Evolutionary conservation across 2,797 vertebrate species (phyloP).

Genomic region (Eulemur mongoz): DNA sequence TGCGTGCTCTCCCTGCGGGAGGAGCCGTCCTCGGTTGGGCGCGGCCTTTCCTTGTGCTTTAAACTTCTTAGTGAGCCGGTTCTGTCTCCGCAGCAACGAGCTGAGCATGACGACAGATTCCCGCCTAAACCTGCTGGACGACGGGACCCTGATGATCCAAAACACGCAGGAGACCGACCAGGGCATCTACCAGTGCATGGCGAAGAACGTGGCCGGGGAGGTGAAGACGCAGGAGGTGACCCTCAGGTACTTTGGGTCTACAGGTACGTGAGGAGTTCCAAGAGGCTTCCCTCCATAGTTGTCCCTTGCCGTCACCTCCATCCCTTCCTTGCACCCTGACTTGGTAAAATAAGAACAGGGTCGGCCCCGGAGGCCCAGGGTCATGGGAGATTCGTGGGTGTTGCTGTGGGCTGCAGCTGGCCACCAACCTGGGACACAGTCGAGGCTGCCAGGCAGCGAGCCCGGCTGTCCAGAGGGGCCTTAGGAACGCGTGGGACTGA

Average conservation of each 20-base stretch:
- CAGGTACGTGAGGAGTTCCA: constrained; percentile 88
- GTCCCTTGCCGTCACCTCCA: accelerated
- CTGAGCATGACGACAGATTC: constrained; percentile 97
- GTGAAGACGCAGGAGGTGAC: constrained; percentile 98
- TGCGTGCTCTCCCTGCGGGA: neutral
- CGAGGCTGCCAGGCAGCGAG: accelerated
- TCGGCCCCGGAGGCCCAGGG: accelerated
- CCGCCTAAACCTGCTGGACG: constrained; percentile 96
- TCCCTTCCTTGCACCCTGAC: neutral
- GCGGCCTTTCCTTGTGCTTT: neutral
- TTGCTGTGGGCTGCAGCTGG: no score
- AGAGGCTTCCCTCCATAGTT: no score
- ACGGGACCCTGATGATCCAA: constrained; percentile 98
- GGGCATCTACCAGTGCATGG: constrained; percentile 99
- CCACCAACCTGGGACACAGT: accelerated
- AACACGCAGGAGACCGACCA: constrained; percentile 97
- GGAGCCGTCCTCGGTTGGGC: accelerated
- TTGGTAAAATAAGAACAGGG: neutral
- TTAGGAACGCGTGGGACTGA: neutral
- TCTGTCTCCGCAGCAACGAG: constrained; percentile 90
- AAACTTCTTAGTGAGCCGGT: constrained; percentile 48
- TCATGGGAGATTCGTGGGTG: accelerated
- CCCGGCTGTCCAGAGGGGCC: neutral
- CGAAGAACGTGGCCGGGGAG: constrained; percentile 97
- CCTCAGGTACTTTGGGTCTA: constrained; percentile 95